A percentile compares a stretch with the other conserved stretches of the same genome.
Conservation (phyloP, 2,888 invertebrate genomes). For the Sminthurinus aureus region DNA sequence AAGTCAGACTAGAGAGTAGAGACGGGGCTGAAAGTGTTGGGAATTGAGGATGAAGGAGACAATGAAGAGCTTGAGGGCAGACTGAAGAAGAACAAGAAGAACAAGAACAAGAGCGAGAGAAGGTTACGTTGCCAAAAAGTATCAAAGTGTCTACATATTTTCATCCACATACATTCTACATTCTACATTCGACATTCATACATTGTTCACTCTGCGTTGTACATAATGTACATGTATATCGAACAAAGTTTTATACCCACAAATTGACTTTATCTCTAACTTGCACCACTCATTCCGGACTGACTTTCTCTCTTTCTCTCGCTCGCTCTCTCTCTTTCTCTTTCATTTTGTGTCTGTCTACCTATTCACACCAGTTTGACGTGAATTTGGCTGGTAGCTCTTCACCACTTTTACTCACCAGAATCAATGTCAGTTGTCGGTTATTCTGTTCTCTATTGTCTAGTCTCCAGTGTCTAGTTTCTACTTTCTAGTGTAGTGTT, state of each 20-base stretch:
- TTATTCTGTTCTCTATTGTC: no score
- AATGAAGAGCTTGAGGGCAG: background rate
- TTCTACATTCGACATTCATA: background rate
- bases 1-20: background rate
- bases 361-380: background rate
- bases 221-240: background rate
- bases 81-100: background rate
- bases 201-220: background rate
- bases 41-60: background rate
- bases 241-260: background rate
- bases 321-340: background rate
- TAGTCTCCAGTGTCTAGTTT: no score
- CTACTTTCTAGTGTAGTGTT: no score
- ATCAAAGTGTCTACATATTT: background rate
- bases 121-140: background rate
- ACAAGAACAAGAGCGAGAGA: background rate
- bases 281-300: background rate
- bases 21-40: background rate
- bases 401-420: no score
- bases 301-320: background rate
- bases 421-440: no score
- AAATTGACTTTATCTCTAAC: background rate
- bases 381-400: no score
- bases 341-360: background rate
- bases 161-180: background rate